Evolutionary conservation across 2,888 invertebrate species (phyloP), one percentile per base, ranked within the genome.

Genomic region (Ophonus ardosiacus): DNA sequence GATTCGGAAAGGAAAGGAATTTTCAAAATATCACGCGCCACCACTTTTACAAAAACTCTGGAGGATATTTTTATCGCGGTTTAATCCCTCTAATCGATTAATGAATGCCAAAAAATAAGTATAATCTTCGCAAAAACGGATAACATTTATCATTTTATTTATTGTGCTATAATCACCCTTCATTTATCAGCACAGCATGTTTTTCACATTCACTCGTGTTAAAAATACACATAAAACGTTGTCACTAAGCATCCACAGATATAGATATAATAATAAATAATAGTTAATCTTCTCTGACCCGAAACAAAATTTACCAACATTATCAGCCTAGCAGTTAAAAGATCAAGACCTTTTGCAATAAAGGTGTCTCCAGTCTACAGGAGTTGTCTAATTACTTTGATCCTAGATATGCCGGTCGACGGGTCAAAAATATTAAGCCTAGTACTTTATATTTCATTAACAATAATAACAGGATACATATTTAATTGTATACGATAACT

Each of bases 11-110:
- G 61, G 80, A 59, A 80, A 31, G 61, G 80, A 80, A 80, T 61
- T 80, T 80, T 38, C 24, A 80, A 80, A 80, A 80, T 80, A 80
- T 80, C 80, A 80, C 80, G 80, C 80, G 63, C 63, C 80, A 18
- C 17, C 80, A 80, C 78, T 78, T 78, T 74, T 57, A 24, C 13
- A 51, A 51, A 51, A 51, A 51, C 56, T 56, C 78, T 31, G 13
- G 13, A 10, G 38, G 15, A 68, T 68, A 68, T 68, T 68, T 63
- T 38, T 74, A 74, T 74, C 71, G 18, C 38, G 68, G n/a, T 38
- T 38, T 68, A 68, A 74, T 43, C 71, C 15, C 43, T 74, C 40
- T 74, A 7, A 74, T 74, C 71, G 71, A 74, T 74, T 40, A 38
- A 68, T 68, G 31, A 24, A 15, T 68, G 24, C 68, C 43, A 51